These are phyloP conservation scores for Heliconius hewitsoni DNA, from an alignment of 1,140 invertebrate genomes.

Conservation along the genomic window DNA sequence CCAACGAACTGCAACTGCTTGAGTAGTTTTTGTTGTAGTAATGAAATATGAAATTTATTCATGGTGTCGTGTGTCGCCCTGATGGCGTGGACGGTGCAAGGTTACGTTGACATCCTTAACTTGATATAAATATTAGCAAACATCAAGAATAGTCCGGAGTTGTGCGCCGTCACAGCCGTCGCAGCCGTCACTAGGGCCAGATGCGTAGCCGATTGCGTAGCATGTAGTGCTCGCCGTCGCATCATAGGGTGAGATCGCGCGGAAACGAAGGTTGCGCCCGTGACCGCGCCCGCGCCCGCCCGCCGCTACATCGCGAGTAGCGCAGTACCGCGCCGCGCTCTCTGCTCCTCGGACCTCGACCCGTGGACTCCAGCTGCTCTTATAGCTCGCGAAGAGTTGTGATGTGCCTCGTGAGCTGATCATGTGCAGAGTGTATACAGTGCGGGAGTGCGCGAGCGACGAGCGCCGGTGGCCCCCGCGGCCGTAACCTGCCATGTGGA, in stretches of 20 bases:
- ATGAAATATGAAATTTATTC: slow-evolving; percentile 6
- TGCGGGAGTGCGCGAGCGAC: slow-evolving; percentile 61
- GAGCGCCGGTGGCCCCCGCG: slow-evolving; percentile 51
- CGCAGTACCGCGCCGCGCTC: slow-evolving; percentile 70
- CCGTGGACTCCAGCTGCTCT: slow-evolving; percentile 34
- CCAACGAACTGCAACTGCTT: slow-evolving; percentile 18
- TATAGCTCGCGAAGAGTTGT: slow-evolving; percentile 44
- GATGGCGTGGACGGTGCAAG: slow-evolving; percentile 22
- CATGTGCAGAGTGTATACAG: slow-evolving; percentile 68
- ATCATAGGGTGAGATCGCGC: slow-evolving; percentile 71
- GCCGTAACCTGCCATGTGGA: slow-evolving; percentile 72
- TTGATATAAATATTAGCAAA: slow-evolving; percentile 34
- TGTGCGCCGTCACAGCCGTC: neutral
- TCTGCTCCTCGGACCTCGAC: slow-evolving; percentile 67
- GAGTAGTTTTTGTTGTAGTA: slow-evolving; percentile 1
- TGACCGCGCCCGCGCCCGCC: slow-evolving; percentile 72
- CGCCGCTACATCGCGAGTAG: slow-evolving; percentile 50
- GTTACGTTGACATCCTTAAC: slow-evolving; percentile 27
- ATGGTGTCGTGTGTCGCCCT: neutral
- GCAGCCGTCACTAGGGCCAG: slow-evolving; percentile 39
- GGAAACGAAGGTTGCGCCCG: slow-evolving; percentile 76
- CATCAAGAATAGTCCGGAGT: slow-evolving; percentile 6
- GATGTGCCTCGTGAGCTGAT: slow-evolving; percentile 63
- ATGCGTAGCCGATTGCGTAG: slow-evolving; percentile 58
- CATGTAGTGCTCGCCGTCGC: slow-evolving; percentile 51